Percentiles rank a stretch among this genome's conserved stretches.
phyloP scores from a whole-genome alignment of 2,888 invertebrate genomes.

The Amblyteles armatorius region DNA sequence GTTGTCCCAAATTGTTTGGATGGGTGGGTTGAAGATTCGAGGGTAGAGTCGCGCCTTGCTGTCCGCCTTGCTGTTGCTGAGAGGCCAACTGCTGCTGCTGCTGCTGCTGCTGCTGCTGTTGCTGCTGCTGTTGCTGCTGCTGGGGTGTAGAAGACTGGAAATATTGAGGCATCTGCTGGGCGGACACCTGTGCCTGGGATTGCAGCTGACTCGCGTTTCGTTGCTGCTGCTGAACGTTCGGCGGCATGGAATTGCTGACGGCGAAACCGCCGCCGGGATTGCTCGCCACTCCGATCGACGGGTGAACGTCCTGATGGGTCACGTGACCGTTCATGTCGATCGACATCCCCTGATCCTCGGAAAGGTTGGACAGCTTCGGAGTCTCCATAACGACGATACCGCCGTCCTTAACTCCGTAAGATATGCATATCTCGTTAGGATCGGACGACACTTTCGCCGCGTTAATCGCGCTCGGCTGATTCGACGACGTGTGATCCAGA shows the following conservation, averaged over 20 bases:
- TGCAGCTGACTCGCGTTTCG: conserved; percentile 85
- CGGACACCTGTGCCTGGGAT: conserved; percentile 85
- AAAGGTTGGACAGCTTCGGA: conserved; percentile 74
- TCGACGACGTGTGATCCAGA: conserved; percentile 91
- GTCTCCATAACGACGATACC: conserved; percentile 80
- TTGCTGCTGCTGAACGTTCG: conserved; percentile 84
- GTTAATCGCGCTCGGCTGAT: conserved; percentile 80
- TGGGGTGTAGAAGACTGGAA: conserved; percentile 77
- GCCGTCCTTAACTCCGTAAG: conserved; percentile 82
- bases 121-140: conserved; percentile 74
- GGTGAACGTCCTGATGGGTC: conserved; percentile 77
- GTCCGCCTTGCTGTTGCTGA: conserved; percentile 79
- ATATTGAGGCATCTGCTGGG: conserved; percentile 77
- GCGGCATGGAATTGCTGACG: conserved; percentile 81
- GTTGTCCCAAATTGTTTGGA: conserved; percentile 86
- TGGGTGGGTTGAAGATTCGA: conserved; percentile 86
- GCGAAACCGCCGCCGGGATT: conserved; percentile 78
- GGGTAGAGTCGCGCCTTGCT: conserved; percentile 88
- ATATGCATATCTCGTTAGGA: conserved; percentile 84
- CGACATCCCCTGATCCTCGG: conserved; percentile 76
- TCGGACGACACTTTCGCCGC: conserved; percentile 79
- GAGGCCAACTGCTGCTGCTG: conserved; percentile 71
- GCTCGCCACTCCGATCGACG: conserved; percentile 73
- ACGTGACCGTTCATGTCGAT: conserved; percentile 81
- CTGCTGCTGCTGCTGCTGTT: conserved; percentile 76